Percentiles rank a stretch among this genome's conserved stretches.
Conservation (phyloP, 1,140 invertebrate genomes). For the Eriosoma lanigerum region DNA sequence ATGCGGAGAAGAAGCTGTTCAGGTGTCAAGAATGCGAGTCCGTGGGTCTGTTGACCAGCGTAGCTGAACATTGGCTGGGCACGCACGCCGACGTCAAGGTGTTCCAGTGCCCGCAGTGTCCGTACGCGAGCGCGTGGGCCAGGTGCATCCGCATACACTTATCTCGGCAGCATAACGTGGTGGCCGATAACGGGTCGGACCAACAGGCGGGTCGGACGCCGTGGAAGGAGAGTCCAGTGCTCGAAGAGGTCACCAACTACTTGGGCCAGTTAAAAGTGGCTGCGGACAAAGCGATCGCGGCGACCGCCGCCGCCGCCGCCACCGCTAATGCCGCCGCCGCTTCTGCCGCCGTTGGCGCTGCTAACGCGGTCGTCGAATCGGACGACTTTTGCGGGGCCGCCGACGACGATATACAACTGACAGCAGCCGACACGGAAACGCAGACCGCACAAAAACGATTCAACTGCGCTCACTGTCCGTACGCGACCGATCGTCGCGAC, state of each 20-base stretch:
- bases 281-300: conserved; percentile 60
- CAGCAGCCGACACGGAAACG: conserved; percentile 38
- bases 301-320: not conserved
- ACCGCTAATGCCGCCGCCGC: not conserved
- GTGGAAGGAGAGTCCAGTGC: conserved; percentile 71
- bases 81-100: conserved; percentile 74
- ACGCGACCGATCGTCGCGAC: conserved; percentile 87
- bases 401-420: not conserved
- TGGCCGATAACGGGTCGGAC: conserved; percentile 54
- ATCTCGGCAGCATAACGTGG: conserved; percentile 67
- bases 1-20: conserved; percentile 71
- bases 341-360: not conserved
- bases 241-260: conserved; percentile 73
- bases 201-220: conserved; percentile 56
- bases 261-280: conserved; percentile 69
- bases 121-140: conserved; percentile 74
- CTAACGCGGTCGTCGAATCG: not conserved
- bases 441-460: conserved; percentile 68
- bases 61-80: conserved; percentile 82
- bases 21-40: conserved; percentile 77
- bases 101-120: conserved; percentile 72
- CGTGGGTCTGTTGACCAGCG: conserved; percentile 73
- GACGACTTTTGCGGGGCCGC: not conserved
- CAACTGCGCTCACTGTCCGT: conserved; percentile 81
- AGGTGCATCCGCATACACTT: conserved; percentile 73